Base-by-base conservation (phyloP, 2,888 invertebrate genomes). In the Hirtodrosophila cameraria region DNA sequence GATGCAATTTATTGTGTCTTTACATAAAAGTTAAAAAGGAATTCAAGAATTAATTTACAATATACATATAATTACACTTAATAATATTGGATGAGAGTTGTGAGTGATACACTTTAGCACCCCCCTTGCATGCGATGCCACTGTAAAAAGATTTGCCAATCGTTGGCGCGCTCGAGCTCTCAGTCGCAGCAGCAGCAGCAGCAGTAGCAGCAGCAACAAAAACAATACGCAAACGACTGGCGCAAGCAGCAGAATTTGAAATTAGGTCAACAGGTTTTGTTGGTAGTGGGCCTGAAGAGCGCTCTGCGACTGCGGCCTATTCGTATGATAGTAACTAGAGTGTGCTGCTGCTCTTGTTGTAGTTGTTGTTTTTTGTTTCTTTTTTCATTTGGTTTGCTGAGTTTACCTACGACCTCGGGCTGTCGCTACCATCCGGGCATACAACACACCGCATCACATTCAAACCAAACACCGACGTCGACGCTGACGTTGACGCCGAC, bases 191-290 rank as follows among this genome's bases (percentile, higher is more conserved):
- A 58, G 55, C 61, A 61, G 58, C 62, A 67, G 70, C 63, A 60
- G 59, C 75, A 64, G 18, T 68, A 62, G 20, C 55, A 62, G 15
- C 66, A 72, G 16, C 70, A 74, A 48, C 81, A 69, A 65, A 62
- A 75, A 63, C 70, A 77, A 64, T 53, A 70, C 64, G 46, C 66
- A 15, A 60, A 50, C 58, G 57, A 60, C 75, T 73, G 73, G 66
- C 75, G 66, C 75, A 75, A 74, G 76, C 80, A 81, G 81, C 81
- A 81, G 86, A 83, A 85, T 73, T 87, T 87, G 87, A 90, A 90
- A 90, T 90, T 90, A 89, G 90, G 90, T 90, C 90, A 90, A 90
- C 90, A 90, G 90, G 89, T 90, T 90, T 90, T 88, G 88, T 88
- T 89, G 87, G 81, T 76, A 72, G 77, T 74, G 73, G 70, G 67